A percentile compares a stretch with the other conserved stretches of the same genome.
Conservation (phyloP, 1,140 invertebrate species). For the Drosophila chauvacae region DNA sequence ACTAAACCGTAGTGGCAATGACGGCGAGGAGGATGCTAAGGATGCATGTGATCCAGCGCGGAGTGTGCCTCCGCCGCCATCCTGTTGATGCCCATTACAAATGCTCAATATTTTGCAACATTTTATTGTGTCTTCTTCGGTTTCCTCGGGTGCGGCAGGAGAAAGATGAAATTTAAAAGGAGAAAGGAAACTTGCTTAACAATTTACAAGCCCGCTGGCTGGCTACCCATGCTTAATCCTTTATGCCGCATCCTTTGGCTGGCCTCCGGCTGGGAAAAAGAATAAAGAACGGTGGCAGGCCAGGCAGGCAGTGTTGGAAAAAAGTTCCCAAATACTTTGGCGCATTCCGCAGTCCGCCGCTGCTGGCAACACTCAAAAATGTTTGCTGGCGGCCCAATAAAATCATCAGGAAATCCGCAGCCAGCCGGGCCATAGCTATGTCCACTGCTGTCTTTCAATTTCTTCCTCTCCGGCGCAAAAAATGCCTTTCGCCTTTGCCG, state of each 20-base stretch:
- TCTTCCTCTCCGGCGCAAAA: conserved; percentile 49
- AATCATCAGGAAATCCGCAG: conserved; percentile 80
- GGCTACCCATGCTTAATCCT: conserved; percentile 70
- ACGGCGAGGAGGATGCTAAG: conserved; percentile 24
- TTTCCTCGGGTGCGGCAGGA: conserved; percentile 24
- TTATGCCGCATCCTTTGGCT: conserved; percentile 62
- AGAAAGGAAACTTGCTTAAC: conserved; percentile 60
- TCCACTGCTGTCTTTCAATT: conserved; percentile 66
- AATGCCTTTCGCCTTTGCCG: conserved; percentile 57
- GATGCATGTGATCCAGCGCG: conserved; percentile 7
- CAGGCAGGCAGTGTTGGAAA: conserved; percentile 8
- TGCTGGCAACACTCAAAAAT: conserved; percentile 81
- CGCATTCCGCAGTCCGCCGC: conserved; percentile 74
- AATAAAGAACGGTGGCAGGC: conserved; percentile 28
- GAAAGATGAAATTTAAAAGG: conserved; percentile 69
- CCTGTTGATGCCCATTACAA: conserved; percentile 52
- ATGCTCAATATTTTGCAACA: conserved; percentile 59
- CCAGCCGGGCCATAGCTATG: conserved; percentile 39
- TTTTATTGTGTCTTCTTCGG: conserved; percentile 66
- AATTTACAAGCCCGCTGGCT: conserved; percentile 63
- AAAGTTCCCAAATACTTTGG: conserved; percentile 77
- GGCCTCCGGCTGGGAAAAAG: conserved; percentile 35
- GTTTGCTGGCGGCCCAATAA: conserved; percentile 80
- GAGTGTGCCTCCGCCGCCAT: not conserved
- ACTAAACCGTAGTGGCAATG: conserved; percentile 49